Evolutionary conservation across 2,888 invertebrate genomes (phyloP).

Genomic region (Drosophila ezoana): DNA sequence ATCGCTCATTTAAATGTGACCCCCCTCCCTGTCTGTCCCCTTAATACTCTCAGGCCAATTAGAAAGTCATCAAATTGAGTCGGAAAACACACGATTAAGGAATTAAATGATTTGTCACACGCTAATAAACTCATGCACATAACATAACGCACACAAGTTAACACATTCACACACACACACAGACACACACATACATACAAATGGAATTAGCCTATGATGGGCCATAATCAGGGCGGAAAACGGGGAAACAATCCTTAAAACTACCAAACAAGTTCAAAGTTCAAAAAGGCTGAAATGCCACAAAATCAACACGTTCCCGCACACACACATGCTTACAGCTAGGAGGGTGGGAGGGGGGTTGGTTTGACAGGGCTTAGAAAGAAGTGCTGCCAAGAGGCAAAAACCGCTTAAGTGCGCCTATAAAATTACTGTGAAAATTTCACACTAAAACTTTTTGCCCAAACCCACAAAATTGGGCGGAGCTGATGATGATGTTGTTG

Average conservation of each 20-base stretch:
- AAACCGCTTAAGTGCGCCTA: conserved; percentile 80
- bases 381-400: conserved; percentile 78
- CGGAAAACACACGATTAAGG: conserved; percentile 49
- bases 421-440: conserved; percentile 78
- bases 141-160: conserved; percentile 33
- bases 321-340: conserved; percentile 23
- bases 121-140: conserved; percentile 37
- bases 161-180: conserved; percentile 21
- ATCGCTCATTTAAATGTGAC: background rate
- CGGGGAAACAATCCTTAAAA: conserved; percentile 49
- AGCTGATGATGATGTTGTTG: conserved; percentile 55
- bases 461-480: conserved; percentile 50
- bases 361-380: conserved; percentile 38
- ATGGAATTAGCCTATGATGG: conserved; percentile 53
- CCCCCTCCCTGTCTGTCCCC: too few species aligned
- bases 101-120: conserved; percentile 71
- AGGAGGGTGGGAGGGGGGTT: conserved; percentile 16
- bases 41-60: conserved; percentile 16
- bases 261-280: conserved; percentile 71
- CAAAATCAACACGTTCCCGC: conserved; percentile 68
- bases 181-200: conserved; percentile 6
- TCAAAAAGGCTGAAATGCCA: conserved; percentile 77
- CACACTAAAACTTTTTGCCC: conserved; percentile 78
- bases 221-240: conserved; percentile 48
- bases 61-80: conserved; percentile 35